These are phyloP conservation scores for Halictus quadricinctus DNA, from an alignment of 2,888 invertebrate species.

Conservation along the genomic window DNA sequence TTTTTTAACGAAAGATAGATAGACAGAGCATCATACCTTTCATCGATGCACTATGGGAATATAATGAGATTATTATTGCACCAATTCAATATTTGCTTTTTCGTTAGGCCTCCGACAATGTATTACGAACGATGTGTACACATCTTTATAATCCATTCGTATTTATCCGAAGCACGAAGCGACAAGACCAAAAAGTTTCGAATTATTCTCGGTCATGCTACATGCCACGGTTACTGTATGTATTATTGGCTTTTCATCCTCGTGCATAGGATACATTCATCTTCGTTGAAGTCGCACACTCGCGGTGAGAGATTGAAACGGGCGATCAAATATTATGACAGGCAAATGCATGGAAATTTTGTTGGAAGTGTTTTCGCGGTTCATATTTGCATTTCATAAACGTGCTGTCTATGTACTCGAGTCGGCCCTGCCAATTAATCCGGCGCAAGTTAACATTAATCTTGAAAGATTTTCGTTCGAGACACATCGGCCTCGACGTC, in stretches of 20 bases:
- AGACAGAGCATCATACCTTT: too few relatives aligned
- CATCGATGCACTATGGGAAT: neutral
- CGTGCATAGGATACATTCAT: conserved; percentile 21
- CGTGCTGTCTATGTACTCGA: neutral
- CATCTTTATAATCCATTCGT: neutral
- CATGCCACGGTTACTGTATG: conserved; percentile 17
- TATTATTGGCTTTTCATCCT: conserved; percentile 48
- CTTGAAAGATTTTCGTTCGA: conserved; percentile 26
- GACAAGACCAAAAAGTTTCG: neutral
- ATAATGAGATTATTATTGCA: neutral
- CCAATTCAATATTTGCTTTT: neutral
- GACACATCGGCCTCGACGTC: conserved; percentile 15
- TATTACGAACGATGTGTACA: neutral
- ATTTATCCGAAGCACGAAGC: neutral
- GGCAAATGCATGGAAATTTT: conserved; percentile 46
- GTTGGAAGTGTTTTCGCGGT: conserved; percentile 10
- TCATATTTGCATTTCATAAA: conserved; percentile 21
- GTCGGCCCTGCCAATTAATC: conserved; percentile 21
- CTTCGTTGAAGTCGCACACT: conserved; percentile 8
- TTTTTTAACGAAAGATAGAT: too few relatives aligned
- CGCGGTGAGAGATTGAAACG: conserved; percentile 42
- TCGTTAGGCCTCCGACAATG: neutral
- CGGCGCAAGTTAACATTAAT: conserved; percentile 9
- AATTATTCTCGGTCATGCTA: neutral
- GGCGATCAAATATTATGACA: conserved; percentile 50